phyloP scores from a whole-genome alignment of 2,797 vertebrate genomes.

The Cossypha dichroa region DNA sequence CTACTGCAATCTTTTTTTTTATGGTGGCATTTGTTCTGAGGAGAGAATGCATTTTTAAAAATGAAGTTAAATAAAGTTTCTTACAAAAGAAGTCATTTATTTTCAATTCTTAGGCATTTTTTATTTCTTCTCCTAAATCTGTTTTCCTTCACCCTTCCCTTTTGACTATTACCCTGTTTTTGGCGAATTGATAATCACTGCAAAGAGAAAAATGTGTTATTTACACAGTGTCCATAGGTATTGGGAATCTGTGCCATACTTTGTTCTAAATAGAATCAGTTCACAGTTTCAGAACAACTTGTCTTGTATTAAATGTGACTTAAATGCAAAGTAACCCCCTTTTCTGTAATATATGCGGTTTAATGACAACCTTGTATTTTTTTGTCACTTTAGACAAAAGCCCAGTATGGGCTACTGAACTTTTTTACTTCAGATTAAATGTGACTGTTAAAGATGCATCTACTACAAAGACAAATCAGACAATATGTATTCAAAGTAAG shows the following conservation, averaged over 20 bases:
- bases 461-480: conserved; percentile 21
- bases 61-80: conserved; percentile 72
- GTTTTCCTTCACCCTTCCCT: conserved; percentile 65
- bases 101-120: conserved; percentile 72
- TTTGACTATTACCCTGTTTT: conserved; percentile 68
- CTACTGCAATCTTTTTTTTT: conserved; percentile 62
- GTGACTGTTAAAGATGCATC: conserved; percentile 52
- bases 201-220: conserved; percentile 53
- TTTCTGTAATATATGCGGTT: conserved; percentile 64
- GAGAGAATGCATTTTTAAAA: conserved; percentile 76
- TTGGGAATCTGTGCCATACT: conserved; percentile 68
- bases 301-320: conserved; percentile 66
- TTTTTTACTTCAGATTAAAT: conserved; percentile 9
- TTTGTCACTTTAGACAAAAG: conserved; percentile 43
- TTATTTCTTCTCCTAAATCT: conserved; percentile 65
- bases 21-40: conserved; percentile 73
- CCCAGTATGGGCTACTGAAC: conserved; percentile 4
- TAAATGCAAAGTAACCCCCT: conserved; percentile 67
- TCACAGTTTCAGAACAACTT: conserved; percentile 61
- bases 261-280: conserved; percentile 56
- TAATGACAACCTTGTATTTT: conserved; percentile 60
- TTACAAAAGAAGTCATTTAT: conserved; percentile 74
- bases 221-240: conserved; percentile 30
- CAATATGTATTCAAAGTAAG: neutral
- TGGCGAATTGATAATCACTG: conserved; percentile 76